These are phyloP conservation scores for Axis porcinus DNA, from an alignment of 2,113 vertebrate genomes.

Conservation along the genomic window DNA sequence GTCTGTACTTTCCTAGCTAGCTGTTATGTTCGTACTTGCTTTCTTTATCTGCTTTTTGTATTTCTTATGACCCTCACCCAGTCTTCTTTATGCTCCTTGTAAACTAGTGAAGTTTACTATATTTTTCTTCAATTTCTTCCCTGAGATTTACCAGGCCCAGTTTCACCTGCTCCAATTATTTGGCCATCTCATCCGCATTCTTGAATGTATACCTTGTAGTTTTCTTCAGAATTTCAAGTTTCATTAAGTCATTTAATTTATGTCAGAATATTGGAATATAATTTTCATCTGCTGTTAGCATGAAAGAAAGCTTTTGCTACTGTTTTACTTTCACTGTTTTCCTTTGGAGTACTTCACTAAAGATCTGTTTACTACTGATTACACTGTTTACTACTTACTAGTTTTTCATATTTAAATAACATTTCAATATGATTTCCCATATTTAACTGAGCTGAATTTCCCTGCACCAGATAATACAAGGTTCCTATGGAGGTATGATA, in stretches of 20 bases:
- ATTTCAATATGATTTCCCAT: background rate
- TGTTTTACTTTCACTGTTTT: background rate
- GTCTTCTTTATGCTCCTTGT: background rate
- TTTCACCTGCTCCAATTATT: background rate
- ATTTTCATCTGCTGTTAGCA: background rate
- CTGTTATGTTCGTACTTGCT: background rate
- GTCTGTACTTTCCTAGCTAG: background rate
- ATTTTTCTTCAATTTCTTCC: background rate
- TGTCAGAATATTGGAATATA: background rate
- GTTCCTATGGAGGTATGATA: background rate
- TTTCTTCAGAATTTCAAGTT: background rate
- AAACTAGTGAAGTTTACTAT: background rate
- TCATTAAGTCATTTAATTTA: slow-evolving; percentile 6
- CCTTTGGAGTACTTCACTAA: background rate
- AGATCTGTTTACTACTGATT: background rate
- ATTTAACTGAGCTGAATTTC: background rate
- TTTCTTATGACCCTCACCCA: background rate
- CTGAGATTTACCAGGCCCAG: background rate
- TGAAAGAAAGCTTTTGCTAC: background rate
- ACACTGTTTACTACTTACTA: background rate
- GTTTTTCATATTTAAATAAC: background rate
- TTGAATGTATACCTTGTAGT: background rate
- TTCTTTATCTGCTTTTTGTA: background rate
- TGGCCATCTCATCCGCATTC: background rate
- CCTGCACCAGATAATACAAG: background rate